Evolutionary conservation across 2,113 vertebrate species (phyloP).

Genomic region (Bucco capensis): DNA sequence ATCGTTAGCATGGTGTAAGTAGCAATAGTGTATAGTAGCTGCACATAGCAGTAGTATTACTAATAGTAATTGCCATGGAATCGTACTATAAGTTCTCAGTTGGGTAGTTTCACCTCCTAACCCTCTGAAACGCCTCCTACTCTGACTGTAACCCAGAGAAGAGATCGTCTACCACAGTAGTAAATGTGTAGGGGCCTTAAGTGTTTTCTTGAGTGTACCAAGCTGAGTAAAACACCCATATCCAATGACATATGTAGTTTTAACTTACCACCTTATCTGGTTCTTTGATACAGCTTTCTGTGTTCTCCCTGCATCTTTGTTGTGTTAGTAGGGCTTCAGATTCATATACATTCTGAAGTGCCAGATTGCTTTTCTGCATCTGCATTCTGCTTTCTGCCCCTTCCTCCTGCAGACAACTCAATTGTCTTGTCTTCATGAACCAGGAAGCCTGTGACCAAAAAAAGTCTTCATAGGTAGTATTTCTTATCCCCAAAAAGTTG

Average conservation of each 20-base stretch:
- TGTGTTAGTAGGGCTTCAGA: not conserved
- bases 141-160: not conserved
- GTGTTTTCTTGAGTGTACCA: not conserved
- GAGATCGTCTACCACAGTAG: not conserved
- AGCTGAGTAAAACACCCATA: not conserved
- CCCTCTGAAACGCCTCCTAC: not conserved
- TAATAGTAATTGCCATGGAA: not conserved
- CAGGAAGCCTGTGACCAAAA: not conserved
- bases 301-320: not conserved
- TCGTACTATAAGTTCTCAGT: not conserved
- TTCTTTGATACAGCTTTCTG: not conserved
- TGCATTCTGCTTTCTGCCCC: not conserved
- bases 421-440: not conserved
- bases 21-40: not conserved
- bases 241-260: not conserved
- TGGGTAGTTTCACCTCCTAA: not conserved
- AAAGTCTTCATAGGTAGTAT: not conserved
- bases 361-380: not conserved
- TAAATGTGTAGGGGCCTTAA: not conserved
- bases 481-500: not conserved
- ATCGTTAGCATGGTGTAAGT: not conserved
- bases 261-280: not conserved
- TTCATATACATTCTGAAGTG: not conserved
- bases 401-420: no score
- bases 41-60: not conserved